phyloP scores from a whole-genome alignment of 2,797 vertebrate species.

The Hemibagrus guttatus region DNA sequence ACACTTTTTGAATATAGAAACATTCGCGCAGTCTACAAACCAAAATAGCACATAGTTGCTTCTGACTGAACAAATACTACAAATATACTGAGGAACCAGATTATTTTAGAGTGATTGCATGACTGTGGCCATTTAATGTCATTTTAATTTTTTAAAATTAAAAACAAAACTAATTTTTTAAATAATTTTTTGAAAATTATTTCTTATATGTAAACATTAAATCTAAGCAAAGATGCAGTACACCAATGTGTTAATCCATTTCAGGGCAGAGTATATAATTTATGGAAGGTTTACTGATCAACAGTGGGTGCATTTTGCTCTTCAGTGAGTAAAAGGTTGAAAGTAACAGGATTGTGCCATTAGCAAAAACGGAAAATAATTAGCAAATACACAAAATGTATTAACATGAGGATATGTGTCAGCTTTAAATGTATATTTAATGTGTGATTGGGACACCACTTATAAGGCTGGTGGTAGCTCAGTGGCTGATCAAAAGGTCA shows the following conservation, averaged over 20 bases:
- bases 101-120: neutral
- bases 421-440: neutral
- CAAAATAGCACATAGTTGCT: neutral
- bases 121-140: neutral
- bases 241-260: neutral
- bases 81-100: neutral
- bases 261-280: neutral
- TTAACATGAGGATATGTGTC: neutral
- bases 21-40: neutral
- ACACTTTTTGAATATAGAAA: neutral
- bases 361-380: neutral
- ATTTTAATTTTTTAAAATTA: too few species aligned
- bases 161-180: neutral
- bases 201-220: neutral
- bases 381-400: neutral
- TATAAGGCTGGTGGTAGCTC: neutral
- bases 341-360: neutral
- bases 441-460: neutral
- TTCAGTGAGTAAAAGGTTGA: neutral
- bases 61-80: neutral
- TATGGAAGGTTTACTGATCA: neutral
- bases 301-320: neutral
- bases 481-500: neutral
- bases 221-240: neutral
- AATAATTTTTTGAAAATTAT: neutral